Percentiles rank a stretch among this genome's conserved stretches.
phyloP scores from a whole-genome alignment of 1,140 invertebrate species.

The Trachymyrmex septentrionalis region DNA sequence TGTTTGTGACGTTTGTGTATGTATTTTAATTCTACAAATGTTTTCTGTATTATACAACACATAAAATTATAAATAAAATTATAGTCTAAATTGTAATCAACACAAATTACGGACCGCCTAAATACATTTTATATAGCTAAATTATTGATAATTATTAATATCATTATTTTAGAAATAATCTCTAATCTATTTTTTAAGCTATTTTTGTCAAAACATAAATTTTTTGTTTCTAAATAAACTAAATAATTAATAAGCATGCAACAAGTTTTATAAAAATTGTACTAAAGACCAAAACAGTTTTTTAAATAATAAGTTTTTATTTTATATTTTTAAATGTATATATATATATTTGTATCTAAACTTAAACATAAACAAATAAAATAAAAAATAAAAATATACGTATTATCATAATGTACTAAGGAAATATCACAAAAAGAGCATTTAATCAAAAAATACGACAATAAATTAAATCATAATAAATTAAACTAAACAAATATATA shows the following conservation, averaged over 20 bases:
- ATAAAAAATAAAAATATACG: background rate
- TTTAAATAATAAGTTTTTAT: background rate
- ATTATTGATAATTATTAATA: background rate
- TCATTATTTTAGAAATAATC: background rate
- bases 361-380: background rate
- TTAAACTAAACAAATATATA: slow-evolving; percentile 21
- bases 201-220: background rate
- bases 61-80: background rate
- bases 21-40: background rate
- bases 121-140: background rate
- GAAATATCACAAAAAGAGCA: background rate
- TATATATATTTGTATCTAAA: background rate
- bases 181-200: background rate
- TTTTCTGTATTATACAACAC: background rate
- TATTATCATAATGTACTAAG: background rate
- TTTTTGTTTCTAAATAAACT: background rate
- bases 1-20: background rate
- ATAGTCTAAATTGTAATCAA: background rate
- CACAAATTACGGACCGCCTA: background rate
- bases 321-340: background rate
- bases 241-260: slow-evolving; percentile 3
- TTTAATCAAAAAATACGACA: background rate
- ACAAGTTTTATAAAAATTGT: slow-evolving; percentile 8
- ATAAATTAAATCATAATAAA: background rate
- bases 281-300: background rate